These are phyloP conservation scores for Pempheris klunzingeri DNA, from an alignment of 2,797 vertebrate genomes.

Conservation along the genomic window DNA sequence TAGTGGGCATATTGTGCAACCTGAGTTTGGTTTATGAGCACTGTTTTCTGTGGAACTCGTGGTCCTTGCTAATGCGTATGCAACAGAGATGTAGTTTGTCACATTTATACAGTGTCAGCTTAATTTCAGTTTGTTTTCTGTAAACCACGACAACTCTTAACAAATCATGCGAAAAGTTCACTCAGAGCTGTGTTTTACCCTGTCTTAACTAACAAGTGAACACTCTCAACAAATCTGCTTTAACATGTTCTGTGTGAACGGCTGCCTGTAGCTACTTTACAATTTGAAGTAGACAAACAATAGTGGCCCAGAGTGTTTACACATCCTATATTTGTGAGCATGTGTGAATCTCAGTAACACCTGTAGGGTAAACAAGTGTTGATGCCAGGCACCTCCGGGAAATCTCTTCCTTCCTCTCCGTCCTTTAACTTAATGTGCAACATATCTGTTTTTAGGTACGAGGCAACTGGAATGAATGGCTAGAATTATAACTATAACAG, in stretches of 20 bases:
- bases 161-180: background rate
- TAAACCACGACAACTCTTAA: conserved; percentile 1
- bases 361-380: conserved; percentile 15
- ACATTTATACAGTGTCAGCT: background rate
- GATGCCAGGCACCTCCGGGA: background rate
- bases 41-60: background rate
- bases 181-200: background rate
- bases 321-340: background rate
- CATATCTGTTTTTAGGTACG: background rate
- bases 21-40: conserved; percentile 27
- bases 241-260: conserved; percentile 1
- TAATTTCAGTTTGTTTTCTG: conserved; percentile 4
- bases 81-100: conserved; percentile 20
- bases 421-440: too few relatives aligned
- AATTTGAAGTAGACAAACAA: conserved; percentile 12
- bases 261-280: background rate
- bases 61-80: background rate
- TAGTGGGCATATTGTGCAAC: background rate
- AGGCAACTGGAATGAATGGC: background rate
- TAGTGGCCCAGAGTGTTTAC: conserved; percentile 2
- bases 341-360: conserved; percentile 28
- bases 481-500: background rate
- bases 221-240: background rate
- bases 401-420: background rate
- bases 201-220: conserved; percentile 12